A percentile compares a stretch with the other conserved stretches of the same genome.
phyloP scores from a whole-genome alignment of 2,113 vertebrate species.

The Hyaena hyaena region DNA sequence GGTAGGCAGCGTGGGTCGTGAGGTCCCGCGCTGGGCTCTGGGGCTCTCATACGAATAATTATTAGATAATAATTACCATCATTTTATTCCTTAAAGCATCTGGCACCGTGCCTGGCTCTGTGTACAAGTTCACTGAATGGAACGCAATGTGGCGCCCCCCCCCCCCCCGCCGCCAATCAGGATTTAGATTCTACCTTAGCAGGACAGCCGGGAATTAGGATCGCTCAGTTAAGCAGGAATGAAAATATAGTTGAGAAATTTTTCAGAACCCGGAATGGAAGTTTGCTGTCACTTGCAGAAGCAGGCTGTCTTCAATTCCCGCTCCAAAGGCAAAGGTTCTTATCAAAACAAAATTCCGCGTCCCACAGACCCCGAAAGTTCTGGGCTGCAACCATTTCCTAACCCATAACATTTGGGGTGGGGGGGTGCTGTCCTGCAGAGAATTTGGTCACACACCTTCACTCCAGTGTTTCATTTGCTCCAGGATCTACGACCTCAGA shows the following conservation, averaged over 20 bases:
- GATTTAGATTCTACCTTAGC: background rate
- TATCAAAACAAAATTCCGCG: background rate
- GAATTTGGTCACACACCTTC: rapidly evolving
- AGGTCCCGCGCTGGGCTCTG: background rate
- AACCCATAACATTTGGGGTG: no score
- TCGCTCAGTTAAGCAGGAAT: background rate
- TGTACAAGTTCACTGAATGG: background rate
- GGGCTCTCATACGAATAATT: conserved; percentile 37
- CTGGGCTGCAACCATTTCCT: background rate
- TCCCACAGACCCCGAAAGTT: background rate
- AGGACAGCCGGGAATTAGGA: background rate
- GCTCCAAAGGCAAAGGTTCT: background rate
- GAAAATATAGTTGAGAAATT: background rate
- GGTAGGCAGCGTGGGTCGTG: background rate
- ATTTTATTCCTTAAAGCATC: background rate
- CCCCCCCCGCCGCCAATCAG: background rate
- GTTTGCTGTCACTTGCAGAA: background rate
- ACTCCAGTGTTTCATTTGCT: rapidly evolving
- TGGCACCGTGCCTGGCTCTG: conserved; percentile 4
- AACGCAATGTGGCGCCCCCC: background rate
- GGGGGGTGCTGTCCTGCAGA: background rate
- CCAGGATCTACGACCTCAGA: background rate
- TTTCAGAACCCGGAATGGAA: background rate
- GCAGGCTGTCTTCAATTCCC: background rate
- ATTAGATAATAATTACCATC: conserved; percentile 32